phyloP scores from a whole-genome alignment of 2,797 vertebrate species.

The Muscicapa striata region DNA sequence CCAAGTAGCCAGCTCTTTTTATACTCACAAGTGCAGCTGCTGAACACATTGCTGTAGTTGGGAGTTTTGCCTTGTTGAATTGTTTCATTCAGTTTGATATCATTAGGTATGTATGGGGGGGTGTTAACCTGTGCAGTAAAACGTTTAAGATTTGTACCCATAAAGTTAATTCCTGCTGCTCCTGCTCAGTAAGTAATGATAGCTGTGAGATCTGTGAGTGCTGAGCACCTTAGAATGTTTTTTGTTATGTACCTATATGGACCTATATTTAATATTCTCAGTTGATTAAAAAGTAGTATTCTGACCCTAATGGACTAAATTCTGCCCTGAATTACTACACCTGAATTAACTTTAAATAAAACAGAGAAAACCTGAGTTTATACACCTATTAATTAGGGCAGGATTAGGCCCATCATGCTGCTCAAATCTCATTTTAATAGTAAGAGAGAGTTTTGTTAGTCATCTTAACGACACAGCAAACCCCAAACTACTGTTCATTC shows the following conservation, averaged over 20 bases:
- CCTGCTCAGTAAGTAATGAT: background rate
- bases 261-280: background rate
- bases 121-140: slow-evolving; percentile 17
- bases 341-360: background rate
- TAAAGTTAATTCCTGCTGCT: slow-evolving; percentile 3
- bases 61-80: background rate
- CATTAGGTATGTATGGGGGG: background rate
- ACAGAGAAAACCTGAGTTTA: background rate
- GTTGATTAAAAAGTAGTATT: background rate
- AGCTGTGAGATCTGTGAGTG: background rate
- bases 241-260: background rate
- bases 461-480: slow-evolving; percentile 18
- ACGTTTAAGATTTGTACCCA: background rate
- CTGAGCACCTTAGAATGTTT: background rate
- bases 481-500: slow-evolving; percentile 27
- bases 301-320: background rate
- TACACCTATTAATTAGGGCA: background rate
- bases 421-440: slow-evolving; percentile 16
- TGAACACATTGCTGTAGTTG: slow-evolving; percentile 7
- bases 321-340: background rate
- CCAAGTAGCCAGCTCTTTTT: background rate
- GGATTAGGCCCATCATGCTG: background rate
- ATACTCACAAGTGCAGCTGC: slow-evolving; percentile 13
- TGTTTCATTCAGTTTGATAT: slow-evolving; percentile 31
- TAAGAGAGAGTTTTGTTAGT: slow-evolving; percentile 7